Evolutionary conservation across 2,888 invertebrate genomes (phyloP).

Genomic region (Tridacna crocea): DNA sequence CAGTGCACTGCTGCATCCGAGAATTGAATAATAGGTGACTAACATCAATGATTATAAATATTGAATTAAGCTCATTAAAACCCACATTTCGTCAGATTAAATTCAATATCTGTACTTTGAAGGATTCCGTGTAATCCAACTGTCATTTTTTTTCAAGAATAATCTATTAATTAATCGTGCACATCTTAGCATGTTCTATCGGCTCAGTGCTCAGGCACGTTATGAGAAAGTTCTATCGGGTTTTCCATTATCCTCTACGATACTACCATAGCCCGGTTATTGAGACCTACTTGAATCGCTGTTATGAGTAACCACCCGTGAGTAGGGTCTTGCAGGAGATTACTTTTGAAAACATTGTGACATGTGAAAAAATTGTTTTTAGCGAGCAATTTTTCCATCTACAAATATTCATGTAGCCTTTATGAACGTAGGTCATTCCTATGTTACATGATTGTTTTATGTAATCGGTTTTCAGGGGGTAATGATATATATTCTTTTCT

Average conservation of each 20-base stretch:
- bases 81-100: background rate
- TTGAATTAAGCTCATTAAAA: background rate
- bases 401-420: no score
- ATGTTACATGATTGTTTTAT: no score
- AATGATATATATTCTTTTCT: no score
- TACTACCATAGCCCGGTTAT: background rate
- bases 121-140: background rate
- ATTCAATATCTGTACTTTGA: background rate
- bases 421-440: no score
- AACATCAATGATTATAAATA: background rate
- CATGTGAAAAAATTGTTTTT: background rate
- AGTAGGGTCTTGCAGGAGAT: background rate
- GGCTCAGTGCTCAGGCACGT: background rate
- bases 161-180: background rate
- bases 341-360: background rate
- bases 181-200: background rate
- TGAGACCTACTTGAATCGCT: no score
- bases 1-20: no score
- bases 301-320: no score
- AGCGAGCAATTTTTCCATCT: no score
- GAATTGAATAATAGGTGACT: no score
- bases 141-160: background rate
- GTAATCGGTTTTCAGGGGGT: no score
- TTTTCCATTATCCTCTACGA: background rate
- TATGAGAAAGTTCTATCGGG: background rate